Base-by-base conservation (phyloP, 2,888 invertebrate genomes). In the Caenorhabditis macrosperma region DNA sequence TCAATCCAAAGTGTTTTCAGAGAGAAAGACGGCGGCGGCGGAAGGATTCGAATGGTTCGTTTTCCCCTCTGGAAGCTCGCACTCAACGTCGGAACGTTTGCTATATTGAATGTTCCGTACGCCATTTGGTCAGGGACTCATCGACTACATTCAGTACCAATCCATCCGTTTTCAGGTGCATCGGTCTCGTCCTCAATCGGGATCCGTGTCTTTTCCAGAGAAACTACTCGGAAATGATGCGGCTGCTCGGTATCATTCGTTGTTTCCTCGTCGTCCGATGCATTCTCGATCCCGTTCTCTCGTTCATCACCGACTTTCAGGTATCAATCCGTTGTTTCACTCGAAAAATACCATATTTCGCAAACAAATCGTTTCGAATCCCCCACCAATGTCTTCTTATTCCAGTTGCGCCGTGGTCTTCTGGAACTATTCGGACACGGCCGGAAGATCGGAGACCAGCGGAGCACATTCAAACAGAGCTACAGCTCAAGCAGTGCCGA, bases 11-110 rank as follows among this genome's bases (percentile, higher is more conserved):
- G 20, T 24, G 26, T 15, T 75, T 75, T 30, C 60, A 75, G 75
- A 9, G 72, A 72, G 22, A 46, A 77, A n/a, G 81, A 81, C 44
- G 76, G 61, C 0, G 75, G 75, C 20, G 71, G 71, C 10, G 81
- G 81, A 1, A 30, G 81, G 9, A 81, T 81, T 41, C 76, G 81
- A 54, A 67, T 74, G 74, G 81, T 83, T 7, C 78, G 89, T 9
- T 89, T 89, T 63, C 89, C 89, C 0, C 57, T 89, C 15, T 89
- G 89, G 89, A 89, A 89, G 60, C 67, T 89, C 59, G 87, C 86
- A 0, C 55, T 89, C 54, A 88, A 89, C 63, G 88, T 89, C 10
- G 84, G 81, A 54, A 89, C 89, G 12, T 89, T 89, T 69, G 88
- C 89, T 6, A 78, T 83, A 20, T 78, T 89, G 57, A 84, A 89